phyloP scores from a whole-genome alignment of 2,888 invertebrate genomes.

The Drosophila anceps region DNA sequence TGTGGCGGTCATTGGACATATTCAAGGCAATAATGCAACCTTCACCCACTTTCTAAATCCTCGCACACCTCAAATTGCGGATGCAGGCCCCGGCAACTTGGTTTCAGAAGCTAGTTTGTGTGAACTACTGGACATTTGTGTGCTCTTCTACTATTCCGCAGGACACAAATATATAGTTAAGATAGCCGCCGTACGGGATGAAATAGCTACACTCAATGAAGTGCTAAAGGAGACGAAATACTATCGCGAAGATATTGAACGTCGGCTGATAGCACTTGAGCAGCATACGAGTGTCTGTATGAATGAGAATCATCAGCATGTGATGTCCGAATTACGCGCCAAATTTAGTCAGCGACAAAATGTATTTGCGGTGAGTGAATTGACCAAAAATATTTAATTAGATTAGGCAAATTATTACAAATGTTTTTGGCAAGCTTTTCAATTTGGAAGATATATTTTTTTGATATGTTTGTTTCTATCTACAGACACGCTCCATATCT shows the following conservation, averaged over 20 bases:
- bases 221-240: conserved; percentile 84
- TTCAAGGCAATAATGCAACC: conserved; percentile 69
- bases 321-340: conserved; percentile 80
- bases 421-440: too few species aligned
- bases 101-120: conserved; percentile 76
- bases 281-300: conserved; percentile 80
- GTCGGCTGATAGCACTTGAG: conserved; percentile 78
- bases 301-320: conserved; percentile 79
- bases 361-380: conserved; percentile 82
- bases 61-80: conserved; percentile 50
- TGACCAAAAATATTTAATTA: neutral
- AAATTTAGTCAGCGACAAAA: conserved; percentile 84
- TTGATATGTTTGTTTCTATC: too few species aligned
- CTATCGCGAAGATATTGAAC: conserved; percentile 83
- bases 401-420: neutral
- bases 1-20: conserved; percentile 79
- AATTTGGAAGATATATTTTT: neutral
- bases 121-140: conserved; percentile 83
- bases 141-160: conserved; percentile 84
- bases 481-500: conserved; percentile 86
- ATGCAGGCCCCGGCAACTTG: conserved; percentile 75
- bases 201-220: conserved; percentile 84
- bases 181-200: conserved; percentile 84
- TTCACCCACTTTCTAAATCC: conserved; percentile 80
- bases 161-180: conserved; percentile 85